Conservation (phyloP, 2,888 invertebrate species). For the Agriopis aurantiaria region DNA sequence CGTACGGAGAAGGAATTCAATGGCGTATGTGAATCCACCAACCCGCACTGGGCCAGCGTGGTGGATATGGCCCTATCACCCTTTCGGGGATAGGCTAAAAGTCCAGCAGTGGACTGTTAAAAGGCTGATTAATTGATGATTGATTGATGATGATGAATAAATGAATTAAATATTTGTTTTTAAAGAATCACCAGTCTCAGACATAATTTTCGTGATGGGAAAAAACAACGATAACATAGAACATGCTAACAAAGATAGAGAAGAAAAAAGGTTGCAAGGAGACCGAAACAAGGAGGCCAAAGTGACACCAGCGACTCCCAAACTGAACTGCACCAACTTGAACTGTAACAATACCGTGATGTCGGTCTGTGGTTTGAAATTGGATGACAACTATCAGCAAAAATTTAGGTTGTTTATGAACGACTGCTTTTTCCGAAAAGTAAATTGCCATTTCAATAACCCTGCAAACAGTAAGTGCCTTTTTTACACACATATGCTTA, state of each 20-base stretch:
- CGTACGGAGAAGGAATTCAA: too few species aligned
- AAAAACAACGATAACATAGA: conserved; percentile 63
- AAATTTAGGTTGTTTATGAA: conserved; percentile 71
- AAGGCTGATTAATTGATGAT: too few species aligned
- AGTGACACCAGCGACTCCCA: not conserved
- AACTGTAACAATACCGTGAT: conserved; percentile 63
- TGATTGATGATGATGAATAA: too few species aligned
- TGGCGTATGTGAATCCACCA: too few species aligned
- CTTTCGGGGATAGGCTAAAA: too few species aligned
- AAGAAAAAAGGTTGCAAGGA: conserved; percentile 11
- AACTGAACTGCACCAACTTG: conserved; percentile 61
- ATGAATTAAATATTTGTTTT: too few species aligned
- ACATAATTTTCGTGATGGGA: conserved; percentile 65
- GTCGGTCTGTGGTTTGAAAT: conserved; percentile 67
- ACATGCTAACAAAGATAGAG: conserved; percentile 22
- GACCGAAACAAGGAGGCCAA: not conserved
- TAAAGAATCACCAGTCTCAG: conserved; percentile 58
- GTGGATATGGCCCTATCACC: too few species aligned
- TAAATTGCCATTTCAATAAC: conserved; percentile 72
- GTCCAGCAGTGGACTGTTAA: too few species aligned
- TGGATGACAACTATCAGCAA: conserved; percentile 53
- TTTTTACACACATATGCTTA: not conserved
- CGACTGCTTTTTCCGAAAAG: conserved; percentile 74
- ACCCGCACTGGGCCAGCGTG: too few species aligned
- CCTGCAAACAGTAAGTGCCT: conserved; percentile 67